Evolutionary conservation across 2,113 vertebrate species (phyloP).

Genomic region (Rousettus leschenaultii): DNA sequence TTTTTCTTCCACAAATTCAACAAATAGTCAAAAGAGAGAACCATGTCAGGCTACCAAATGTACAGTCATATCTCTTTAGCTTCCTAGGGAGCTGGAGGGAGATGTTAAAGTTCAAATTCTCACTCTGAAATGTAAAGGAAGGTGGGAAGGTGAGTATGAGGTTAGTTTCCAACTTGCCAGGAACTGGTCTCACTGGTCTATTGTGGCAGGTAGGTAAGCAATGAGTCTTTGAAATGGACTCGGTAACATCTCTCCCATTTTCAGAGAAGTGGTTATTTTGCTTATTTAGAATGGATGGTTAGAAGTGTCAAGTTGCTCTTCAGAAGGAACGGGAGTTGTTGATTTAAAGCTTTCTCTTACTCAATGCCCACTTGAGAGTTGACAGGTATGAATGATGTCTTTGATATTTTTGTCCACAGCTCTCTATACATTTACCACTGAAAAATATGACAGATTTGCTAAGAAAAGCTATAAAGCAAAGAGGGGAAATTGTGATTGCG

Average conservation of each 20-base stretch:
- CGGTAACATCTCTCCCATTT: neutral
- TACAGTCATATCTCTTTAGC: neutral
- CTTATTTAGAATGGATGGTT: neutral
- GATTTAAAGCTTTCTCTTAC: constrained; percentile 8
- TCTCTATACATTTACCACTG: neutral
- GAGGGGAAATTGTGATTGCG: neutral
- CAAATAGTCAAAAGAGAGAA: constrained; percentile 23
- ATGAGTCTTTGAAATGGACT: neutral
- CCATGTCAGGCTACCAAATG: neutral
- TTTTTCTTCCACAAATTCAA: neutral
- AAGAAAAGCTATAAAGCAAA: neutral
- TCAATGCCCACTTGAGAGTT: neutral
- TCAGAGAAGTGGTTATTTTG: neutral
- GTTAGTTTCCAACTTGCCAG: neutral
- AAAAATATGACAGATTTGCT: neutral
- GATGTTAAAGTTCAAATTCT: neutral
- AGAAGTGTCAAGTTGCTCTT: neutral
- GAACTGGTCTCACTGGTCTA: neutral
- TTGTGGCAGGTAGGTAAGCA: neutral
- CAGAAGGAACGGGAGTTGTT: neutral
- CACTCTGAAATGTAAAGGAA: neutral
- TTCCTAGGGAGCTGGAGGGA: neutral
- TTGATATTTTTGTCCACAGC: neutral
- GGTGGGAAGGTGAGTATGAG: neutral
- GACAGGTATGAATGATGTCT: neutral